Conservation (phyloP, 1,140 invertebrate species). For the Asbolus verrucosus region DNA sequence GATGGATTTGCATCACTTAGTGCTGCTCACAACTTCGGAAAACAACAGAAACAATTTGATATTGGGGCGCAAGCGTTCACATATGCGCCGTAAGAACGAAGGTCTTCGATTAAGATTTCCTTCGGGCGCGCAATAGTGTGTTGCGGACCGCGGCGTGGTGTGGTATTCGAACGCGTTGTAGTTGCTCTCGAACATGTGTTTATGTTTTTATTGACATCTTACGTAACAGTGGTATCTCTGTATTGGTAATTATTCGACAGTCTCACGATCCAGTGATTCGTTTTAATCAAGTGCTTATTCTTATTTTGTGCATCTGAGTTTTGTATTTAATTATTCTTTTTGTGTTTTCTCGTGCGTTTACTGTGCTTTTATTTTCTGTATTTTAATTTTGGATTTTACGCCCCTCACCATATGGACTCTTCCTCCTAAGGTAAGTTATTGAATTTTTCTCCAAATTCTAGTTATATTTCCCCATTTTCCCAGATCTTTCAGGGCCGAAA, state of each 20-base stretch:
- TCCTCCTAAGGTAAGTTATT: slow-evolving; percentile 24
- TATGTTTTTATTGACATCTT: slow-evolving; percentile 38
- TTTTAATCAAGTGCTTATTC: slow-evolving; percentile 1
- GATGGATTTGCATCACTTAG: too few species aligned
- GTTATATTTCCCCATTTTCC: slow-evolving; percentile 11
- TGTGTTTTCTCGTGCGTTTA: slow-evolving; percentile 23
- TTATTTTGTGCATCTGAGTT: slow-evolving; percentile 12
- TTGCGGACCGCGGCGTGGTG: slow-evolving; percentile 11
- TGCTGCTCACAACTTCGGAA: too few species aligned
- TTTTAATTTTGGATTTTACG: slow-evolving; percentile 34
- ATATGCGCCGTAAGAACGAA: slow-evolving; percentile 27
- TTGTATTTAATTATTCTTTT: slow-evolving; percentile 10
- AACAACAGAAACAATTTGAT: background rate
- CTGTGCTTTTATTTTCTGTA: slow-evolving; percentile 28
- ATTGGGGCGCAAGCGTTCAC: slow-evolving; percentile 29
- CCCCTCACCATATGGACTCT: slow-evolving; percentile 3
- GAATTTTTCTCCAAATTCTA: background rate
- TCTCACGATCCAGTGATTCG: background rate
- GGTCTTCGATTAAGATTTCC: slow-evolving; percentile 26
- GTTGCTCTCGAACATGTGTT: slow-evolving; percentile 30
- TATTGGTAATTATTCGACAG: background rate
- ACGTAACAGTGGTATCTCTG: slow-evolving; percentile 17
- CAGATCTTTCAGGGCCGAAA: background rate
- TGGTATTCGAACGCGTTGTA: slow-evolving; percentile 10
- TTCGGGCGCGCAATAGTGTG: slow-evolving; percentile 21